A percentile compares a stretch with the other conserved stretches of the same genome.
These are phyloP conservation scores for Harpagifer antarcticus DNA, from an alignment of 2,797 vertebrate genomes.

Conservation along the genomic window DNA sequence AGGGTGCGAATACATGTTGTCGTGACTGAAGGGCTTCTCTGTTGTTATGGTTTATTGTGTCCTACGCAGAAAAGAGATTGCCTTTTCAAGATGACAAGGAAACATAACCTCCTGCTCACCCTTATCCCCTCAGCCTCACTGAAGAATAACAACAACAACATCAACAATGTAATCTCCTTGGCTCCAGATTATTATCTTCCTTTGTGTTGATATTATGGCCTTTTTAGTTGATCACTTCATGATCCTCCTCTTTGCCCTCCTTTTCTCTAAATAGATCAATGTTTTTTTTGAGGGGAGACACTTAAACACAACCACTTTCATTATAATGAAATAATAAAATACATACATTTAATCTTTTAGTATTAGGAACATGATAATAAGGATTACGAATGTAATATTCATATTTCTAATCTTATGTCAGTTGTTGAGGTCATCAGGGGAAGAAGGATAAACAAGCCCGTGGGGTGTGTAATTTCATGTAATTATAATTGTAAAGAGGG, in stretches of 20 bases:
- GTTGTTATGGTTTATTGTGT: slow-evolving; percentile 70
- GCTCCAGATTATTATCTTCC: slow-evolving; percentile 64
- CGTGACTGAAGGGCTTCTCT: slow-evolving; percentile 54
- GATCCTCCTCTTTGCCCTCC: slow-evolving; percentile 46
- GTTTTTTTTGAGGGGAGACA: slow-evolving; percentile 41
- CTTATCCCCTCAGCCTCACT: slow-evolving; percentile 28
- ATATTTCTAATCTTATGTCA: slow-evolving; percentile 64
- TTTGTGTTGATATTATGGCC: slow-evolving; percentile 71
- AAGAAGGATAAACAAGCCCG: slow-evolving; percentile 41
- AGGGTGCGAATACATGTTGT: slow-evolving; percentile 77
- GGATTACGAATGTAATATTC: slow-evolving; percentile 62
- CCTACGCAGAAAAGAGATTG: slow-evolving; percentile 57
- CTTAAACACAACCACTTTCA: slow-evolving; percentile 65
- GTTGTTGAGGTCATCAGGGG: slow-evolving; percentile 40
- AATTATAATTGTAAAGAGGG: slow-evolving; percentile 48
- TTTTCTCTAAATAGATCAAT: slow-evolving; percentile 44
- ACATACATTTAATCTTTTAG: slow-evolving; percentile 61
- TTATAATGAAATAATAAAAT: slow-evolving; percentile 66
- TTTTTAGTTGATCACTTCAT: slow-evolving; percentile 69
- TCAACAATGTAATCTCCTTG: slow-evolving; percentile 74
- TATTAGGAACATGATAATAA: slow-evolving; percentile 56
- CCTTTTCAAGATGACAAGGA: slow-evolving; percentile 63
- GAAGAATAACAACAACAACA: slow-evolving; percentile 59
- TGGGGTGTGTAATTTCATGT: slow-evolving; percentile 47
- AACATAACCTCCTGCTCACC: slow-evolving; percentile 49